Conservation (phyloP, 2,797 vertebrate species). For the Onychomys leucogaster region DNA sequence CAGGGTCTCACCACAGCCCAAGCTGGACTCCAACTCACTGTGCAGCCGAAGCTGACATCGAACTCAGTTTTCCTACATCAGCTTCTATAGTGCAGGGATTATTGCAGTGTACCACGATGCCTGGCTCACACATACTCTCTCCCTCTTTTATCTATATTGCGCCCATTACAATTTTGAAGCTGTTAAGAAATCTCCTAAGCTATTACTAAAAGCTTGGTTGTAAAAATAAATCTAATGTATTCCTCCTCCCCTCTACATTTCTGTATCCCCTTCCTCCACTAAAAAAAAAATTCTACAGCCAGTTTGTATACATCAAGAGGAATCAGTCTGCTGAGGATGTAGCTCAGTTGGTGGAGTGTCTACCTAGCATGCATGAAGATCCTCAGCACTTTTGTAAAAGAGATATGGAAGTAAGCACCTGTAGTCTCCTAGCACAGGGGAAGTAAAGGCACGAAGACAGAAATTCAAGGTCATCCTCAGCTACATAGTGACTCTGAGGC, state of each 20-base stretch:
- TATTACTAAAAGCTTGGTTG: constrained; percentile 50
- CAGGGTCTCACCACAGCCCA: background rate
- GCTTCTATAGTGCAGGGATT: background rate
- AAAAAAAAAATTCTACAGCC: background rate
- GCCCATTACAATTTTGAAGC: constrained; percentile 60
- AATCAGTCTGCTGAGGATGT: background rate
- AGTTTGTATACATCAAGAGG: background rate
- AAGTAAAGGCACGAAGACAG: background rate
- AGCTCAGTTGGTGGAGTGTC: background rate
- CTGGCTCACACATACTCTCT: background rate
- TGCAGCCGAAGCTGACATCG: background rate
- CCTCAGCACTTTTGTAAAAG: background rate
- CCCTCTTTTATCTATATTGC: background rate
- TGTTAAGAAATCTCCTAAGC: constrained; percentile 49
- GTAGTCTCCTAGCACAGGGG: background rate
- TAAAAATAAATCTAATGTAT: constrained; percentile 66
- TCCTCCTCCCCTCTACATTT: background rate
- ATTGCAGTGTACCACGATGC: background rate
- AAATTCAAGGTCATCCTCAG: background rate
- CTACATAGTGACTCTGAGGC: no score
- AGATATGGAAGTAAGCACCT: background rate
- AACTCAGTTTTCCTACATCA: background rate
- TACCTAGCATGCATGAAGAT: background rate
- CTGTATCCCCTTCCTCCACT: background rate
- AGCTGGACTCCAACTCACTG: background rate